Conservation (phyloP, 2,888 invertebrate species). For the Drosophila ustulata region DNA sequence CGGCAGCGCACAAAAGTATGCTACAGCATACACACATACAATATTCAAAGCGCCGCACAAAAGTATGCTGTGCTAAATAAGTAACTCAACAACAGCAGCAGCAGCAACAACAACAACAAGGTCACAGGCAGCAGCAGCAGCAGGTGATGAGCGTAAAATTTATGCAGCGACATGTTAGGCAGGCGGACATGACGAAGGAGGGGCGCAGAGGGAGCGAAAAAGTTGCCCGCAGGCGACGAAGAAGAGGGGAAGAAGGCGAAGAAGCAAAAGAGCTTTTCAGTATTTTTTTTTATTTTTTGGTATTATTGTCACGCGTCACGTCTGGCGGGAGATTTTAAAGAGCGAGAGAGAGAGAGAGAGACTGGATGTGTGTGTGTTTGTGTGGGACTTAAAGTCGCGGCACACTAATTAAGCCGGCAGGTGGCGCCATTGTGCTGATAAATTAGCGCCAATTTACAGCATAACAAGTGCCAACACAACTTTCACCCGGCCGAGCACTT, state of each 20-base stretch:
- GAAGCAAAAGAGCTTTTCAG: slow-evolving; percentile 26
- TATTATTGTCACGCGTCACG: slow-evolving; percentile 78
- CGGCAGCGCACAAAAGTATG: slow-evolving; percentile 33
- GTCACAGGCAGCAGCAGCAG: slow-evolving; percentile 66
- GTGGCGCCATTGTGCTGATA: slow-evolving; percentile 65
- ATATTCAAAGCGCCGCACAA: slow-evolving; percentile 44
- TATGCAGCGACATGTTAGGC: slow-evolving; percentile 78
- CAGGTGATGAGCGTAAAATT: slow-evolving; percentile 79
- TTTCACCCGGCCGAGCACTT: slow-evolving; percentile 15
- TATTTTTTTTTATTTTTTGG: slow-evolving; percentile 48
- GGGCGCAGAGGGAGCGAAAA: slow-evolving; percentile 36
- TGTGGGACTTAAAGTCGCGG: slow-evolving; percentile 36
- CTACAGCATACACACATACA: slow-evolving; percentile 19
- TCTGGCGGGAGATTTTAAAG: slow-evolving; percentile 52
- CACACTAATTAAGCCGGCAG: slow-evolving; percentile 63
- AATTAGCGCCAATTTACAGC: slow-evolving; percentile 62
- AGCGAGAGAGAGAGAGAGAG: not conserved
- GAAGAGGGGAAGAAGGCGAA: not conserved
- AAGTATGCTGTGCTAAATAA: slow-evolving; percentile 76
- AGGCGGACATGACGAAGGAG: slow-evolving; percentile 17
- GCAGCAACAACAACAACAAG: slow-evolving; percentile 60
- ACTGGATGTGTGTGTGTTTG: not conserved
- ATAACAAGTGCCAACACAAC: slow-evolving; percentile 56
- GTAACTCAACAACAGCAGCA: slow-evolving; percentile 61
- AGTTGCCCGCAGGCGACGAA: slow-evolving; percentile 47